Conservation (phyloP, 2,797 vertebrate species). For the Tenualosa ilisha region DNA sequence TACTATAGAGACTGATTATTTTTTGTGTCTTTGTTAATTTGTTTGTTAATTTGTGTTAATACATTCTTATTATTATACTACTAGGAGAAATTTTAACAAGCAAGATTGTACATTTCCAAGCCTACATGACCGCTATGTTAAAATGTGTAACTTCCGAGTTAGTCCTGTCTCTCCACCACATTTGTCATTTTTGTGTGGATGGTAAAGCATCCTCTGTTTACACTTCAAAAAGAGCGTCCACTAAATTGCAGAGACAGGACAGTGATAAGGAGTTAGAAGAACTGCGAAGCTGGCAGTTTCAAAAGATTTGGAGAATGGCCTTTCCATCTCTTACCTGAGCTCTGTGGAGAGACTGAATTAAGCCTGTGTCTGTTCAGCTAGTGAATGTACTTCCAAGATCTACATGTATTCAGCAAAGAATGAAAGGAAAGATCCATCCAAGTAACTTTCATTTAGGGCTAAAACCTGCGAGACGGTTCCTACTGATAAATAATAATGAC, state of each 20-base stretch:
- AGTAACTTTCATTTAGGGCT: too few species aligned
- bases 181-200: background rate
- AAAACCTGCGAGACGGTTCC: too few species aligned
- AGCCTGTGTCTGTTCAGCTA: too few species aligned
- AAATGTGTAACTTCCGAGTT: background rate
- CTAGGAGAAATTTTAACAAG: background rate
- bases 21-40: too few species aligned
- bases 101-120: too few species aligned
- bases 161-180: background rate
- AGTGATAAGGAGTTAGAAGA: background rate
- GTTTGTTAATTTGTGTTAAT: too few species aligned
- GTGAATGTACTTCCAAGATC: too few species aligned
- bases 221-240: background rate
- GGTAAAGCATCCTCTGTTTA: background rate
- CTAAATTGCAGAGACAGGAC: background rate
- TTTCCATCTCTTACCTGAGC: background rate
- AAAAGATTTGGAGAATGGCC: conserved; percentile 33
- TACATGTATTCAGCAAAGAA: too few species aligned
- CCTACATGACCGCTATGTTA: background rate
- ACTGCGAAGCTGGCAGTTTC: background rate
- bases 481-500: too few species aligned
- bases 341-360: too few species aligned
- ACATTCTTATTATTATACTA: background rate
- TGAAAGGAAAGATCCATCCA: too few species aligned
- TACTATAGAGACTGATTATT: background rate